Percentiles rank a stretch among this genome's conserved stretches.
These are phyloP conservation scores for Nyleta sp. DNA, from an alignment of 2,888 invertebrate genomes.

Conservation along the genomic window DNA sequence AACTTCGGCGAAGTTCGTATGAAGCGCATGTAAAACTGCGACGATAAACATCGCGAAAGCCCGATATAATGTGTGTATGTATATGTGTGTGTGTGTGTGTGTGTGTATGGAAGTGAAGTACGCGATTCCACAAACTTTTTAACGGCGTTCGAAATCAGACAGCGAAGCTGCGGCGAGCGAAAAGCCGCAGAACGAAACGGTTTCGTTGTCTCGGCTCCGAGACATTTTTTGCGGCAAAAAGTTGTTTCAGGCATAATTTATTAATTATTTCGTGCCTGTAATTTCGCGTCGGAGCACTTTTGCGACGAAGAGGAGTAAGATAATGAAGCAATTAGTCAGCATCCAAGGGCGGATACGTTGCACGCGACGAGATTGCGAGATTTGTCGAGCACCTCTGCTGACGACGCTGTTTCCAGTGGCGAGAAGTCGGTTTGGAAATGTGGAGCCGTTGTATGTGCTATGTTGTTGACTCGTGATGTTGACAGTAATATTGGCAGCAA, in stretches of 20 bases:
- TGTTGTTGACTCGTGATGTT: no score
- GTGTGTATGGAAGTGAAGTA: no score
- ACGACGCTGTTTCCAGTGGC: constrained; percentile 16
- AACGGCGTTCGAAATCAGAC: background rate
- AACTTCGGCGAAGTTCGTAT: background rate
- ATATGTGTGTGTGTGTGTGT: no score
- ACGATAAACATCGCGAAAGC: background rate
- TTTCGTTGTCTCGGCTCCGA: constrained; percentile 12
- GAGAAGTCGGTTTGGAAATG: constrained; percentile 68
- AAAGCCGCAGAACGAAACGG: constrained; percentile 30
- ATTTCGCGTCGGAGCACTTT: constrained; percentile 47
- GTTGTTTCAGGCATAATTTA: constrained; percentile 36
- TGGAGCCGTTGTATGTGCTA: no score
- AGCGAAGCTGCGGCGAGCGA: background rate
- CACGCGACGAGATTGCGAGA: constrained; percentile 58
- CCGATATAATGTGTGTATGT: no score
- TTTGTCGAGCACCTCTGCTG: constrained; percentile 47
- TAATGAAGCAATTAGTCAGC: constrained; percentile 61
- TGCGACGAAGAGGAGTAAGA: constrained; percentile 48
- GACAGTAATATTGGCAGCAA: no score
- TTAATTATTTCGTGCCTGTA: constrained; percentile 53
- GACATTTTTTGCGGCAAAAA: background rate
- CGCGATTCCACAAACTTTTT: no score
- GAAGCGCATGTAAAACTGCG: background rate
- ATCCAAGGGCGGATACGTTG: constrained; percentile 55